Evolutionary conservation across 1,140 invertebrate species (phyloP).

Genomic region (Pararge aegeria): DNA sequence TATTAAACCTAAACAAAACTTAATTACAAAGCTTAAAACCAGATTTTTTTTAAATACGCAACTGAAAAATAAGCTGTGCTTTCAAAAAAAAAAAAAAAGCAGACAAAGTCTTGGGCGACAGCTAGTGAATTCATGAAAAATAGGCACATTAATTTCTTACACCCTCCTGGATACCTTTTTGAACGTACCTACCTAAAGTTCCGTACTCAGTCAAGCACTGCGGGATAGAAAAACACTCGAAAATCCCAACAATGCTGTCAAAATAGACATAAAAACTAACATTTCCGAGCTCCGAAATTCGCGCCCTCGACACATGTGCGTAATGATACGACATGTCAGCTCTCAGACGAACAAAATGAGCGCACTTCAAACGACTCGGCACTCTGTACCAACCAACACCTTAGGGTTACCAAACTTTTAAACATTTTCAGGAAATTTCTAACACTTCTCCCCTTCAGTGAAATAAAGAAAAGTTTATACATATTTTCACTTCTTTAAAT

Average conservation of each 20-base stretch:
- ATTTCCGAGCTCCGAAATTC: constrained; percentile 25
- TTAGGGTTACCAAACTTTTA: not conserved
- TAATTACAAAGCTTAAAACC: too few species aligned
- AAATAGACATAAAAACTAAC: constrained; percentile 24
- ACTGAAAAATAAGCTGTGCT: too few species aligned
- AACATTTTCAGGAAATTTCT: not conserved
- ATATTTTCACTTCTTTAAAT: too few species aligned
- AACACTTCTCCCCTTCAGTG: too few species aligned
- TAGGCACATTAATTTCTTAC: too few species aligned
- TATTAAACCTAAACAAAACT: too few species aligned
- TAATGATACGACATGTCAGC: constrained; percentile 54
- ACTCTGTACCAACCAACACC: constrained; percentile 11
- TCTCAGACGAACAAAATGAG: constrained; percentile 54
- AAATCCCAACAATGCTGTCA: constrained; percentile 16
- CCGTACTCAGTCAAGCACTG: not conserved
- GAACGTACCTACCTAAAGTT: not conserved
- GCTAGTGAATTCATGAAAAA: too few species aligned
- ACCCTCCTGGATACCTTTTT: not conserved
- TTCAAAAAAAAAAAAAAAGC: too few species aligned
- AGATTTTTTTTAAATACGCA: too few species aligned
- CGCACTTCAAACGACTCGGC: constrained; percentile 48
- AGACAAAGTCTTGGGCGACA: too few species aligned
- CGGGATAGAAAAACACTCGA: constrained; percentile 7
- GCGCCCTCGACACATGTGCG: constrained; percentile 47
- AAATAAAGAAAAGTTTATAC: too few species aligned